These are phyloP conservation scores for Drosophila buzzatii DNA, from an alignment of 2,888 invertebrate species.

Conservation along the genomic window DNA sequence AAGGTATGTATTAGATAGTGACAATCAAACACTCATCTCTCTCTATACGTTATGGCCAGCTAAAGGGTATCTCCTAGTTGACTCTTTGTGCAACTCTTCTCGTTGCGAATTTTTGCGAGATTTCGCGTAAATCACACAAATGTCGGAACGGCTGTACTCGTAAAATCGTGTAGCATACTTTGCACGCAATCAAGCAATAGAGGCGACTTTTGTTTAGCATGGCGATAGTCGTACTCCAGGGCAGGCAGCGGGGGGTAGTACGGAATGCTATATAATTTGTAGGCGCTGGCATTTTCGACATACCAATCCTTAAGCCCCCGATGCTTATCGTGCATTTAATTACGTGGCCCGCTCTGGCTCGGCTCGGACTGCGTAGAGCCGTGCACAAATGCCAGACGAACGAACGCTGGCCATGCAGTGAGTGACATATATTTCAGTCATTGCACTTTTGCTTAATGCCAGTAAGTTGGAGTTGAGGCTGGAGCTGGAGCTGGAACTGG, in stretches of 20 bases:
- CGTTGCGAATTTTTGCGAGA: slow-evolving; percentile 49
- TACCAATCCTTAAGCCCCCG: slow-evolving; percentile 39
- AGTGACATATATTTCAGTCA: slow-evolving; percentile 64
- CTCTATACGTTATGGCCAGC: not conserved
- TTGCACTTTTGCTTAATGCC: slow-evolving; percentile 54
- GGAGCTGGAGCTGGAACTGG: not conserved
- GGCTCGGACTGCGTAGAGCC: slow-evolving; percentile 11
- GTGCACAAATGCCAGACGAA: slow-evolving; percentile 22
- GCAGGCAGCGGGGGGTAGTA: no score
- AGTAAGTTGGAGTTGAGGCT: no score
- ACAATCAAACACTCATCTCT: no score
- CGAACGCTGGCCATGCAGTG: slow-evolving; percentile 26
- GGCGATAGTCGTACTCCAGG: slow-evolving; percentile 19
- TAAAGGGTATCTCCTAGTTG: not conserved
- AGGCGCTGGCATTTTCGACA: slow-evolving; percentile 56
- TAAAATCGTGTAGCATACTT: slow-evolving; percentile 60
- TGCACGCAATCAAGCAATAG: slow-evolving; percentile 62
- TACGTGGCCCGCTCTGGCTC: slow-evolving; percentile 39
- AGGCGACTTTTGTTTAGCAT: slow-evolving; percentile 50
- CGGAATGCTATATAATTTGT: slow-evolving; percentile 59
- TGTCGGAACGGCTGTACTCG: slow-evolving; percentile 56
- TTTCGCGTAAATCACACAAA: slow-evolving; percentile 72
- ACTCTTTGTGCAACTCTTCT: not conserved
- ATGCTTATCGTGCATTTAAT: slow-evolving; percentile 67
- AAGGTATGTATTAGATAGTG: no score